phyloP scores from a whole-genome alignment of 2,113 vertebrate species.

The Pseudorhombus dupliciocellatus region DNA sequence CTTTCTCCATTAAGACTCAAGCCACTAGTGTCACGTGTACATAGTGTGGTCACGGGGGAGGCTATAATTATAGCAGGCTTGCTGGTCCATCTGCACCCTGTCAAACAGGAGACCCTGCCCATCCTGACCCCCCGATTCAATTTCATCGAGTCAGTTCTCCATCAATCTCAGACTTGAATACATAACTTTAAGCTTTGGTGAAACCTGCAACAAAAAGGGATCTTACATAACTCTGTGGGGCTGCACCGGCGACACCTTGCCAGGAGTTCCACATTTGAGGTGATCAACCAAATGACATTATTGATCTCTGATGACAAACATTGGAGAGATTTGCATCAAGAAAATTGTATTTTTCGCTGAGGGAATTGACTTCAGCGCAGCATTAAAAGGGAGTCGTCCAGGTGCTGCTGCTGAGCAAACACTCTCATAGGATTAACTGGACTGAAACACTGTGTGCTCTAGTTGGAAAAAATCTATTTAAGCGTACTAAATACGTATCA shows the following conservation, averaged over 20 bases:
- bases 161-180: slow-evolving; percentile 23
- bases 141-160: slow-evolving; percentile 72
- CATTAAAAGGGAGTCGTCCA: slow-evolving; percentile 30
- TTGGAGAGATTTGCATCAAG: not conserved
- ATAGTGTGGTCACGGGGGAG: slow-evolving; percentile 44
- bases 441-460: slow-evolving; percentile 13
- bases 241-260: not conserved
- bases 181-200: slow-evolving; percentile 7
- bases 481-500: slow-evolving; percentile 22
- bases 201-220: slow-evolving; percentile 2
- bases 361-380: not conserved
- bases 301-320: not conserved
- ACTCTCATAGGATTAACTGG: slow-evolving; percentile 24
- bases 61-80: slow-evolving; percentile 71
- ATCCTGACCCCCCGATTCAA: slow-evolving; percentile 53
- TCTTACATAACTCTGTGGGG: not conserved
- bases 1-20: slow-evolving; percentile 58
- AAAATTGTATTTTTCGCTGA: too few relatives aligned
- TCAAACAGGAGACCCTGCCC: slow-evolving; percentile 38
- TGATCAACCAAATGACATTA: not conserved
- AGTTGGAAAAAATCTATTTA: slow-evolving; percentile 21
- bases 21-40: slow-evolving; percentile 37
- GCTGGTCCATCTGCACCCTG: slow-evolving; percentile 46
- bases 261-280: not conserved
- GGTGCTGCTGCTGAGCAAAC: slow-evolving; percentile 19